A percentile compares a stretch with the other conserved stretches of the same genome.
Evolutionary conservation across 2,888 invertebrate species (phyloP).

Genomic region (Drosophila infuscata): DNA sequence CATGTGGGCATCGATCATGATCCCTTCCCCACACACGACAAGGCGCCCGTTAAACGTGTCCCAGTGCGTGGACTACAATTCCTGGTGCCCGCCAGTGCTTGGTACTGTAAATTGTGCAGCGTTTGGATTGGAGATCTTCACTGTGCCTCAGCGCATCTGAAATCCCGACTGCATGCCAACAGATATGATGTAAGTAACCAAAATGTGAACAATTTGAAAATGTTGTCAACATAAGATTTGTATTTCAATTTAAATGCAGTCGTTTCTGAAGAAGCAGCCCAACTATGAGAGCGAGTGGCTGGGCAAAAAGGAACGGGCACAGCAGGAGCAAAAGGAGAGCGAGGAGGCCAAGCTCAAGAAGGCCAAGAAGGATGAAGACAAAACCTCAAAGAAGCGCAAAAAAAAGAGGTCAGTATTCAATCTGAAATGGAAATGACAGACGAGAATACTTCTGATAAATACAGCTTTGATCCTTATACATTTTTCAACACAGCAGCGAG

Average conservation of each 20-base stretch:
- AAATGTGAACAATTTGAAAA: background rate
- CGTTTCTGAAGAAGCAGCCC: constrained; percentile 93
- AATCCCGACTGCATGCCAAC: constrained; percentile 91
- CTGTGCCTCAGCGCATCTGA: constrained; percentile 94
- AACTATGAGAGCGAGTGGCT: constrained; percentile 96
- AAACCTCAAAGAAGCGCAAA: constrained; percentile 86
- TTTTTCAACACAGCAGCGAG: constrained; percentile 78
- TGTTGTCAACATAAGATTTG: background rate
- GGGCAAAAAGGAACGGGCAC: constrained; percentile 91
- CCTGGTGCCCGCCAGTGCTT: constrained; percentile 93
- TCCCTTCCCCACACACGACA: constrained; percentile 89
- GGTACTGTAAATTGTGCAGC: constrained; percentile 95
- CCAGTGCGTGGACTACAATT: constrained; percentile 95
- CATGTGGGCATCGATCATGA: constrained; percentile 81
- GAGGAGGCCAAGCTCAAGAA: constrained; percentile 84
- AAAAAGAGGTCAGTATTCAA: constrained; percentile 86
- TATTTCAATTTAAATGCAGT: constrained; percentile 85
- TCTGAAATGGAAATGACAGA: background rate
- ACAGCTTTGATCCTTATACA: background rate
- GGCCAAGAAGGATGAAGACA: constrained; percentile 82
- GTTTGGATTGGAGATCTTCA: constrained; percentile 95
- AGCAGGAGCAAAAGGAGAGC: constrained; percentile 85
- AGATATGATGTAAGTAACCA: constrained; percentile 90
- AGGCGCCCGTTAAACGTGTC: constrained; percentile 91
- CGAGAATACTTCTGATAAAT: background rate